Conservation (phyloP, 2,888 invertebrate genomes). For the Agriopis aurantiaria region DNA sequence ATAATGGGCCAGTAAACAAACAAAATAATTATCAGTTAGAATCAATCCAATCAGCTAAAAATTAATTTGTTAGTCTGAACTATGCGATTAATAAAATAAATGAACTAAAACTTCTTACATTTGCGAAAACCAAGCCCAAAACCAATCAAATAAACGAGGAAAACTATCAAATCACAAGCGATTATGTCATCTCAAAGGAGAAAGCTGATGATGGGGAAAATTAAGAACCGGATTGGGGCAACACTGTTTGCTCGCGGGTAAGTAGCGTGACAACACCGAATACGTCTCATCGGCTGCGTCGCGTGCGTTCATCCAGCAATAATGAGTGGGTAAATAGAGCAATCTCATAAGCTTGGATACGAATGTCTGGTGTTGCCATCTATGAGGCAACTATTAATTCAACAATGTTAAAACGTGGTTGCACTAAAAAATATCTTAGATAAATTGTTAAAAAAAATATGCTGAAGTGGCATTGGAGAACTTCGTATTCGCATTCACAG, state of each 20-base stretch:
- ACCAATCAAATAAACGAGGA: slow-evolving; percentile 30
- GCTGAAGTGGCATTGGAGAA: too few species aligned
- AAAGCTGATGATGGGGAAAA: slow-evolving; percentile 57
- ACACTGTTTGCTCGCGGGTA: slow-evolving; percentile 52
- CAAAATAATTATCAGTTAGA: too few species aligned
- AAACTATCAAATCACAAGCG: slow-evolving; percentile 35
- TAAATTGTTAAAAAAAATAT: too few species aligned
- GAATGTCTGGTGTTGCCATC: background rate
- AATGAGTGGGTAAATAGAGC: slow-evolving; percentile 45
- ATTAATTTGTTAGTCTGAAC: too few species aligned
- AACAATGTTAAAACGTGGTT: too few species aligned
- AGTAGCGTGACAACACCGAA: slow-evolving; percentile 66
- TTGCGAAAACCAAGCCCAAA: slow-evolving; percentile 8
- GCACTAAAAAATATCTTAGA: too few species aligned
- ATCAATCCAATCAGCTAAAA: too few species aligned
- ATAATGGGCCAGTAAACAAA: too few species aligned
- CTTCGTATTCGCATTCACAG: too few species aligned
- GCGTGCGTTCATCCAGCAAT: slow-evolving; percentile 55
- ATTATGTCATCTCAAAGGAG: slow-evolving; percentile 53
- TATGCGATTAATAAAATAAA: too few species aligned
- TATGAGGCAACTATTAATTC: background rate
- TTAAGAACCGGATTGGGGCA: slow-evolving; percentile 59
- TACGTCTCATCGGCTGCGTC: slow-evolving; percentile 42
- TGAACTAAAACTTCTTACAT: background rate
- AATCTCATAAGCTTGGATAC: slow-evolving; percentile 7